Evolutionary conservation across 2,888 invertebrate species (phyloP), one percentile per base, ranked within the genome.

Genomic region (Xestia c-nigrum): DNA sequence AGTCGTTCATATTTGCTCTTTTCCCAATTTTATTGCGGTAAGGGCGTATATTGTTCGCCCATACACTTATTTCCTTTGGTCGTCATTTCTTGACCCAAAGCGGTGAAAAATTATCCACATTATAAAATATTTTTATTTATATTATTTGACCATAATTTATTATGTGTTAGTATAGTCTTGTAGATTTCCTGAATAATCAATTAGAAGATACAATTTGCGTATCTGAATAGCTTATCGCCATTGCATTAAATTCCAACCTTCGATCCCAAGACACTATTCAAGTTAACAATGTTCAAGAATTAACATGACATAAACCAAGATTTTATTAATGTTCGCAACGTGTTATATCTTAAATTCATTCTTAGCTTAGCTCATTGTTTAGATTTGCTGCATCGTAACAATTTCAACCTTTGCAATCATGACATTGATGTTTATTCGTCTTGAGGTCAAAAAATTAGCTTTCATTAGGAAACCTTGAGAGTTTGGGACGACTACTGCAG

Each of bases 401-500:
- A 43, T 80, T 55, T 80, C 16, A 0, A 59, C 31, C 19, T 55
- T 55, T n/a, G 21, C 38, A 61, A 70, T 67, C 61, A 46, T 59
- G 24, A 31, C 14, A 46, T 31, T 70, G 70, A 55, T n/a, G n/a
- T 16, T 71, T 16, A 57, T 78, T 67, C 31, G 82, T 83, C 43
- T 55, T 63, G 57, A 82, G 65, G 79, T 78, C 67, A 61, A 61
- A 16, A 21, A n/a, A 50, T 50, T 16, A 61, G 31, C 47, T 38
- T 47, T 64, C 50, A 63, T 76, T 85, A 65, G 52, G 43, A 46
- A 64, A 83, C 79, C 86, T 87, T 82, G 83, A n/a, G n/a, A n/a
- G n/a, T n/a, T n/a, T n/a, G n/a, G n/a, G 61, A 63, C 14, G 47
- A 7, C n/a, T 66, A 43, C 24, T 52, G 10, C 38, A 85, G 57